Evolutionary conservation across 2,888 invertebrate species (phyloP).

Genomic region (Cheilosia variabilis): DNA sequence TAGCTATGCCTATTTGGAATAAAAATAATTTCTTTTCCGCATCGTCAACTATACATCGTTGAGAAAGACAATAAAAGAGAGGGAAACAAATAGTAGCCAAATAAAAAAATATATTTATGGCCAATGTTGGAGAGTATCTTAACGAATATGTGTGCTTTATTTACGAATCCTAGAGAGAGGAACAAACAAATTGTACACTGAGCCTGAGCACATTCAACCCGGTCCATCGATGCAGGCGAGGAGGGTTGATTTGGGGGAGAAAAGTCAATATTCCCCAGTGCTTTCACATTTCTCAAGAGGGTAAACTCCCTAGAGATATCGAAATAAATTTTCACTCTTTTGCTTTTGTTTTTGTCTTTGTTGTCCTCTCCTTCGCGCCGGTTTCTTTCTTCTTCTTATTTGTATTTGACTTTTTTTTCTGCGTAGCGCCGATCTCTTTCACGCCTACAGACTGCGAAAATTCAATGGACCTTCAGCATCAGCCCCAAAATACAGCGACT

Average conservation of each 20-base stretch:
- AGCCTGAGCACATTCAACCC: slow-evolving; percentile 56
- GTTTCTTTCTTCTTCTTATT: slow-evolving; percentile 32
- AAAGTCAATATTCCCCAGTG: slow-evolving; percentile 77
- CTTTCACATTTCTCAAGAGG: slow-evolving; percentile 78
- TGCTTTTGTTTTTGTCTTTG: slow-evolving; percentile 38
- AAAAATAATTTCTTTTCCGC: slow-evolving; percentile 63
- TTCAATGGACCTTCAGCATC: slow-evolving; percentile 58
- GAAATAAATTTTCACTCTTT: slow-evolving; percentile 73
- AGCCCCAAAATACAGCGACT: slow-evolving; percentile 35
- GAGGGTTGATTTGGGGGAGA: slow-evolving; percentile 70
- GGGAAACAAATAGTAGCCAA: slow-evolving; percentile 25
- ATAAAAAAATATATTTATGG: slow-evolving; percentile 27
- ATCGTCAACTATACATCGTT: slow-evolving; percentile 50
- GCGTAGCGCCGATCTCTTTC: slow-evolving; percentile 53
- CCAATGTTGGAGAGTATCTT: neutral
- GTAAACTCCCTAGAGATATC: slow-evolving; percentile 78
- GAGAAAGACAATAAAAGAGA: slow-evolving; percentile 41
- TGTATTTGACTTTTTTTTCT: slow-evolving; percentile 32
- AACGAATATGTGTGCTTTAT: slow-evolving; percentile 34
- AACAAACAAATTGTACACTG: slow-evolving; percentile 68
- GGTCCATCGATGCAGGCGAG: slow-evolving; percentile 49
- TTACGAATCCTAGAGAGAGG: slow-evolving; percentile 61
- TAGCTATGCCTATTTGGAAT: slow-evolving; percentile 41
- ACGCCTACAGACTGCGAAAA: slow-evolving; percentile 66
- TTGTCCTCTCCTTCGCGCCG: slow-evolving; percentile 29